Conservation (phyloP, 2,113 vertebrate species). For the Leiothrix lutea region DNA sequence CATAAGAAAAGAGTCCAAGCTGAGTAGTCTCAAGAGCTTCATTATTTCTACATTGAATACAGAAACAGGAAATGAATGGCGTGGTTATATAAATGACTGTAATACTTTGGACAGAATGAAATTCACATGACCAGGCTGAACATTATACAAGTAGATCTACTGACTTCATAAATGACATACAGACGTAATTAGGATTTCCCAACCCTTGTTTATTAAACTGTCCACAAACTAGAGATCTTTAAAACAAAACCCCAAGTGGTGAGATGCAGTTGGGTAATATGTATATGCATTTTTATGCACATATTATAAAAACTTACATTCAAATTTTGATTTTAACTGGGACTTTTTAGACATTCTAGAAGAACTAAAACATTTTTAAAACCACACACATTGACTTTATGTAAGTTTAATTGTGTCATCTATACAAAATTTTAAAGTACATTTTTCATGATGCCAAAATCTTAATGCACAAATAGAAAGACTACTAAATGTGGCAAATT, state of each 20-base stretch:
- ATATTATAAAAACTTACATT: neutral
- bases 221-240: neutral
- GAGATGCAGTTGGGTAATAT: neutral
- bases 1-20: neutral
- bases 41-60: constrained; percentile 28
- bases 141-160: constrained; percentile 55
- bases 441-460: neutral
- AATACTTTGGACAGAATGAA: constrained; percentile 42
- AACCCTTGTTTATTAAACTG: constrained; percentile 50
- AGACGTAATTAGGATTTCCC: constrained; percentile 48
- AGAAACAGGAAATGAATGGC: constrained; percentile 51
- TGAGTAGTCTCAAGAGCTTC: constrained; percentile 18
- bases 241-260: neutral
- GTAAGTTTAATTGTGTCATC: neutral
- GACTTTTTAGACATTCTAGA: neutral
- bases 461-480: neutral
- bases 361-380: neutral
- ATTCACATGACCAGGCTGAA: constrained; percentile 2
- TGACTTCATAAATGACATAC: constrained; percentile 44
- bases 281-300: neutral
- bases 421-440: neutral
- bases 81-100: constrained; percentile 40
- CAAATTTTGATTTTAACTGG: neutral
- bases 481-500: neutral
- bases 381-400: neutral